These are phyloP conservation scores for Leucoraja erinaceus DNA, from an alignment of 2,113 vertebrate genomes.

Conservation along the genomic window DNA sequence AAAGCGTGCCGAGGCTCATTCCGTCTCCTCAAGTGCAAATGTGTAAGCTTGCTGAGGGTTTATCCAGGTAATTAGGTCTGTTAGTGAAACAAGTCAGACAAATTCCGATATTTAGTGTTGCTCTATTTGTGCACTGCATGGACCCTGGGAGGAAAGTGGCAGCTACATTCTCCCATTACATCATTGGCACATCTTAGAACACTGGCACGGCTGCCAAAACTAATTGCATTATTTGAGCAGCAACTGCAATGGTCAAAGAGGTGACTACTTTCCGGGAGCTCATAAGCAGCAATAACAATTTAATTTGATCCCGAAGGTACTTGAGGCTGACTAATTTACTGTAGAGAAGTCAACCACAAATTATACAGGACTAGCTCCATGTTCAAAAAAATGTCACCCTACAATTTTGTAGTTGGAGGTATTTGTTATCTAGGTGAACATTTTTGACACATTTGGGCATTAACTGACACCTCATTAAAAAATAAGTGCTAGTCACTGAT, in stretches of 20 bases:
- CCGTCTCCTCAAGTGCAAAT: background rate
- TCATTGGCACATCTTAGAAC: background rate
- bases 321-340: background rate
- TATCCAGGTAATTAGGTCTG: background rate
- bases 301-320: slow-evolving; percentile 15
- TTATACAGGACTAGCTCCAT: background rate
- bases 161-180: background rate
- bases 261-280: background rate
- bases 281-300: background rate
- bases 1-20: background rate
- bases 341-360: background rate
- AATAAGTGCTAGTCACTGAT: background rate
- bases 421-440: background rate
- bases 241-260: background rate
- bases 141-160: background rate
- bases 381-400: background rate
- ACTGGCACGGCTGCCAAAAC: background rate
- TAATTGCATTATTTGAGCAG: slow-evolving; percentile 7
- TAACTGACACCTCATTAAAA: background rate
- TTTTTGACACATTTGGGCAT: background rate
- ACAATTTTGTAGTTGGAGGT: background rate
- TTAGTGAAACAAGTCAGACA: background rate
- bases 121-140: background rate
- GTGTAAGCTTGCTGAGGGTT: background rate
- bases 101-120: background rate